Percentiles rank a stretch among this genome's conserved stretches.
These are phyloP conservation scores for Cephus pygmeus DNA, from an alignment of 2,888 invertebrate genomes.

Conservation along the genomic window DNA sequence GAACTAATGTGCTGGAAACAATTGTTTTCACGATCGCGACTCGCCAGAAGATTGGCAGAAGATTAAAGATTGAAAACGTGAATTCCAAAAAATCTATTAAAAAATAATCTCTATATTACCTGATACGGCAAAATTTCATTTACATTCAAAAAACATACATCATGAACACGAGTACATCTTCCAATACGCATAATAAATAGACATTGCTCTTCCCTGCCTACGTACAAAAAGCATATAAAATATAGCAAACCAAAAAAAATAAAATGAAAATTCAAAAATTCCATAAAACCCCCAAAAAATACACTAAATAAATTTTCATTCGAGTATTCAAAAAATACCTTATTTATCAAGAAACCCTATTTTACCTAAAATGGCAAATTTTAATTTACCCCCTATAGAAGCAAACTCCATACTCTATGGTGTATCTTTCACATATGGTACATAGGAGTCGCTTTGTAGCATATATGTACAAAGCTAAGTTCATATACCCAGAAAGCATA, in stretches of 20 bases:
- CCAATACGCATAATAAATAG: too few species aligned
- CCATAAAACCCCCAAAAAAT: too few species aligned
- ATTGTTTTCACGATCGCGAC: conserved; percentile 38
- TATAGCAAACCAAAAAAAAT: too few species aligned
- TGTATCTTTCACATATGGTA: background rate
- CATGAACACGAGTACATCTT: too few species aligned
- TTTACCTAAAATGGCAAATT: background rate
- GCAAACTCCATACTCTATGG: background rate
- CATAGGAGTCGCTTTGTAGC: background rate
- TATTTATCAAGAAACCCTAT: background rate
- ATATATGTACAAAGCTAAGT: background rate
- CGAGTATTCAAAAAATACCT: background rate
- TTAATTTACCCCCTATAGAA: background rate
- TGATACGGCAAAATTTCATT: too few species aligned
- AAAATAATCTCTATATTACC: too few species aligned
- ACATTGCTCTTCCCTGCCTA: too few species aligned
- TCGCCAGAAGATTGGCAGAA: background rate
- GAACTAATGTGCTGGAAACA: conserved; percentile 53
- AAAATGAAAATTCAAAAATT: too few species aligned
- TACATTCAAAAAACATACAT: too few species aligned
- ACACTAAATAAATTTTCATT: background rate
- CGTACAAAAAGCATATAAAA: too few species aligned
- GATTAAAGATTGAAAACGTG: background rate
- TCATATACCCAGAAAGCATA: background rate
- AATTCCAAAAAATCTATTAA: background rate